phyloP scores from a whole-genome alignment of 2,888 invertebrate genomes.

The Mythimna albipuncta region DNA sequence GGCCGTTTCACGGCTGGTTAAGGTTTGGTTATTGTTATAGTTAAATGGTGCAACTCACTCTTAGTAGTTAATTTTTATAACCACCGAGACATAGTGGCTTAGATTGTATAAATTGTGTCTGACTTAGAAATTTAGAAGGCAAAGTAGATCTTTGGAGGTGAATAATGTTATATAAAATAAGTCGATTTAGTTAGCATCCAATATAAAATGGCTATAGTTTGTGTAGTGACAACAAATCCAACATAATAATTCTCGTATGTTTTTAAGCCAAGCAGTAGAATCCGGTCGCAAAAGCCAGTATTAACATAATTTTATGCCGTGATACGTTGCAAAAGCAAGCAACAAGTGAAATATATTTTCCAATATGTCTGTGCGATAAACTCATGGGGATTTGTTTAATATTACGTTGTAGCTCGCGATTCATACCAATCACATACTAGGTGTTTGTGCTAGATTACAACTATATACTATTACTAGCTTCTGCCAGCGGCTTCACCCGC shows the following conservation, averaged over 20 bases:
- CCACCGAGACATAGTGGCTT: too few species aligned
- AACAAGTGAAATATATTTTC: constrained; percentile 61
- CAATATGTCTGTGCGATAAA: constrained; percentile 53
- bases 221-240: background rate
- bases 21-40: too few species aligned
- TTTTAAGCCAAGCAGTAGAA: constrained; percentile 37
- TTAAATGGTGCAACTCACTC: too few species aligned
- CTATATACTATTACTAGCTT: background rate
- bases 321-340: constrained; percentile 30
- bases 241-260: constrained; percentile 28
- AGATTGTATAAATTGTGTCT: too few species aligned
- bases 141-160: too few species aligned
- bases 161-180: too few species aligned
- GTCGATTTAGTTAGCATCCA: too few species aligned
- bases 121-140: too few species aligned
- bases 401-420: constrained; percentile 25
- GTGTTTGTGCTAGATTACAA: background rate
- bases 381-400: constrained; percentile 56
- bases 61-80: too few species aligned
- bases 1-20: too few species aligned
- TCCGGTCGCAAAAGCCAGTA: constrained; percentile 23
- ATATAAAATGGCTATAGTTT: background rate
- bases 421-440: constrained; percentile 35
- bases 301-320: constrained; percentile 58
- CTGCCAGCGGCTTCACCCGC: too few species aligned